phyloP scores from a whole-genome alignment of 2,113 vertebrate species.

The Catharus bicknelli region DNA sequence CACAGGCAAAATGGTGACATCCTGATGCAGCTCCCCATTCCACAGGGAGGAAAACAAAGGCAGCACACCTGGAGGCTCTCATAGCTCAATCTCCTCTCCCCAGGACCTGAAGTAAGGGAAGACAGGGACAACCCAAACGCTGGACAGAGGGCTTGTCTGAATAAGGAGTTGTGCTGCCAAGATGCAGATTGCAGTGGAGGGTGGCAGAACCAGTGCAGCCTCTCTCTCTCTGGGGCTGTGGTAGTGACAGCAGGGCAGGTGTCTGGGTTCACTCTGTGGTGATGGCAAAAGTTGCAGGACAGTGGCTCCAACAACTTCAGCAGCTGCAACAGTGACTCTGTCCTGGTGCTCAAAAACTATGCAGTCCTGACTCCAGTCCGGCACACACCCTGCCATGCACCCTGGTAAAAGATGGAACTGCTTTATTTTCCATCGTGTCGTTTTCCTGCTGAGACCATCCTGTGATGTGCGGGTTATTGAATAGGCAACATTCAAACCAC shows the following conservation, averaged over 20 bases:
- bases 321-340: background rate
- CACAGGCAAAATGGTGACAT: background rate
- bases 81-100: background rate
- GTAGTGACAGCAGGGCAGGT: background rate
- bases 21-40: accelerated
- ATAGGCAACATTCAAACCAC: background rate
- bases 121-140: background rate
- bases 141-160: background rate
- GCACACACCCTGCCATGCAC: background rate
- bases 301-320: background rate
- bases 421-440: background rate
- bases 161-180: background rate
- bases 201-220: background rate
- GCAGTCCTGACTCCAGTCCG: background rate
- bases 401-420: background rate
- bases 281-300: background rate
- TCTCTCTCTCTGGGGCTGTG: background rate
- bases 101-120: background rate
- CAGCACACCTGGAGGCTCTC: background rate
- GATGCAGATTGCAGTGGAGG: no score
- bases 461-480: background rate
- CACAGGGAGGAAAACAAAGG: background rate
- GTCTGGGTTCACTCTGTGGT: no score
- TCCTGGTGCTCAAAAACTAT: accelerated
- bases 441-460: background rate